Conservation (phyloP, 2,113 vertebrate species). For the Gnathonemus longibarbis region DNA sequence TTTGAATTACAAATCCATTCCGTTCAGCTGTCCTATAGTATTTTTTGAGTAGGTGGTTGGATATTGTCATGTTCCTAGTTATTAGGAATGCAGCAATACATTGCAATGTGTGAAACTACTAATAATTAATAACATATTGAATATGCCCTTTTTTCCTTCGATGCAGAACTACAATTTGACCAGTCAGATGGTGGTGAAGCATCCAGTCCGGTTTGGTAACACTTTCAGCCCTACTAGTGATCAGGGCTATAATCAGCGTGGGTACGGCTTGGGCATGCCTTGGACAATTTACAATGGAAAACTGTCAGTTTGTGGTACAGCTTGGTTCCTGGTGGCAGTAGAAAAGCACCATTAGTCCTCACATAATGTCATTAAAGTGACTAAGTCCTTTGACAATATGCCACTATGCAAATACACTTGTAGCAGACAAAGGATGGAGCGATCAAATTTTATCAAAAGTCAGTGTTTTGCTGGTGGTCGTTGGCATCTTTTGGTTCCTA, state of each 20-base stretch:
- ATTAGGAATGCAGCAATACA: not conserved
- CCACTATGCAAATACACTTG: not conserved
- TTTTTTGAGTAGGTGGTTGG: not conserved
- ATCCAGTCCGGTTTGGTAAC: not conserved
- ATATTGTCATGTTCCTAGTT: not conserved
- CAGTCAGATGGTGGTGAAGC: too few relatives aligned
- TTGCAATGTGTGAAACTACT: not conserved
- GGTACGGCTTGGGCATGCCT: not conserved
- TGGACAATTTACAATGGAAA: not conserved
- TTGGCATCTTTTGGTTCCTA: not conserved
- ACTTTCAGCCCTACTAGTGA: not conserved
- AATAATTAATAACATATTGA: not conserved
- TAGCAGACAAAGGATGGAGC: not conserved
- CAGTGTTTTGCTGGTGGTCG: not conserved
- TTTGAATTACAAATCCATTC: not conserved
- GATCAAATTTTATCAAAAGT: not conserved
- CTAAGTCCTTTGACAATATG: not conserved
- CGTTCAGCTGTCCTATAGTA: not conserved
- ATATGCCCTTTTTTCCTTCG: not conserved
- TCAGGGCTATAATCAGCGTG: not conserved
- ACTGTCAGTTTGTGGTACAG: not conserved
- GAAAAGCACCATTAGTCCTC: not conserved
- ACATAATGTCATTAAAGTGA: not conserved
- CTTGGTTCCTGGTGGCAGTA: not conserved
- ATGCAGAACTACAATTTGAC: too few relatives aligned